Evolutionary conservation across 2,888 invertebrate species (phyloP).

Genomic region (Philaethria dido): DNA sequence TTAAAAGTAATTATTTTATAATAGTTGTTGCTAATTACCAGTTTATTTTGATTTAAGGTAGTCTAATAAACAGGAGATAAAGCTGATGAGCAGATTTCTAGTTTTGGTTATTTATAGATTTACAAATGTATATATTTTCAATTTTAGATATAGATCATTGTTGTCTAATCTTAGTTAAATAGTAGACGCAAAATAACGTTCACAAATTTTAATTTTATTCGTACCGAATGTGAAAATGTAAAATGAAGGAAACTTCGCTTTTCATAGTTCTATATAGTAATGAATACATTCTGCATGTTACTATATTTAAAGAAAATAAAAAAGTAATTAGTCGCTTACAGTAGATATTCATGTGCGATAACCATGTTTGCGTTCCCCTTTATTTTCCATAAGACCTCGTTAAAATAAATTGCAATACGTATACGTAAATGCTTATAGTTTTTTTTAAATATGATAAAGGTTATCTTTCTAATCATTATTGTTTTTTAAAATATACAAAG

Average conservation of each 20-base stretch:
- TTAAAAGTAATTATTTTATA: too few relatives aligned
- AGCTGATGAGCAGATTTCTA: background rate
- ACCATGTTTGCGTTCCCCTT: background rate
- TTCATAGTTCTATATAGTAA: too few relatives aligned
- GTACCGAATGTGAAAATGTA: too few relatives aligned
- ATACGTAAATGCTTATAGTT: background rate
- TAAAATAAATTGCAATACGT: background rate
- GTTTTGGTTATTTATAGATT: too few relatives aligned
- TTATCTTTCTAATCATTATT: background rate
- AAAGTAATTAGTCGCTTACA: background rate
- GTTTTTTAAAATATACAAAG: background rate
- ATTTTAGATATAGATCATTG: too few relatives aligned
- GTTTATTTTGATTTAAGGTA: background rate
- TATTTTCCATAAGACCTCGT: conserved; percentile 1
- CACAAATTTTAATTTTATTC: too few relatives aligned
- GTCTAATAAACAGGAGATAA: background rate
- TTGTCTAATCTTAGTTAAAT: too few relatives aligned
- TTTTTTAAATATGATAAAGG: background rate
- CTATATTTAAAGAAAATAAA: background rate
- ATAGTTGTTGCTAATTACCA: too few relatives aligned
- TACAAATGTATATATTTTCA: too few relatives aligned
- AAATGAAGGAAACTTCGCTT: too few relatives aligned
- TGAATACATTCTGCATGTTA: too few relatives aligned
- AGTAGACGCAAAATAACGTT: too few relatives aligned
- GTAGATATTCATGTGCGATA: background rate